Percentiles rank a stretch among this genome's conserved stretches.
phyloP scores from a whole-genome alignment of 1,140 invertebrate genomes.

The Zaprionus tsacasi region DNA sequence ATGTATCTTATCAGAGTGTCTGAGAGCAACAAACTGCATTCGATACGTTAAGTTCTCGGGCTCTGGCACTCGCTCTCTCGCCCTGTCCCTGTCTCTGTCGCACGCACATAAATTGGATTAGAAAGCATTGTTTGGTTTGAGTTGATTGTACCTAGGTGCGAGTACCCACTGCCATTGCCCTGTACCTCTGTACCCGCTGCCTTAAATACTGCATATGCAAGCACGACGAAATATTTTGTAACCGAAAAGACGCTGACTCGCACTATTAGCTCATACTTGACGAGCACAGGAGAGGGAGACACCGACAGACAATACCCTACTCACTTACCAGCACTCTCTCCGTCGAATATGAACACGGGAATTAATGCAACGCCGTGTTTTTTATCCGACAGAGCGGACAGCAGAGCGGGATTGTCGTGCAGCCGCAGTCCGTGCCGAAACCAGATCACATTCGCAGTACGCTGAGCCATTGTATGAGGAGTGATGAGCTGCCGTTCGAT shows the following conservation, averaged over 20 bases:
- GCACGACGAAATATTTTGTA: conserved; percentile 48
- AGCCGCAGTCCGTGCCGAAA: conserved; percentile 90
- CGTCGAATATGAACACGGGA: conserved; percentile 90
- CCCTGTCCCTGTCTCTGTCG: conserved; percentile 5
- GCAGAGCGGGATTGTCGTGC: conserved; percentile 90
- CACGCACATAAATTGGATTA: conserved; percentile 53
- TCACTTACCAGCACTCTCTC: conserved; percentile 87
- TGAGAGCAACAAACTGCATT: conserved; percentile 37
- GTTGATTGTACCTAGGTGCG: conserved; percentile 18
- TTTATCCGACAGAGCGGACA: conserved; percentile 86
- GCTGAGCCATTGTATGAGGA: conserved; percentile 35
- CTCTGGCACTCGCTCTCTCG: background rate
- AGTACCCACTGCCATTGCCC: conserved; percentile 15
- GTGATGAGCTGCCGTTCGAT: background rate
- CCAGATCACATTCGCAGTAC: conserved; percentile 85
- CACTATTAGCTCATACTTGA: conserved; percentile 56
- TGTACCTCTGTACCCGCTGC: background rate
- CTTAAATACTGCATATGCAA: background rate
- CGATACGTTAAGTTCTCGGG: background rate
- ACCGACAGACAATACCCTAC: background rate
- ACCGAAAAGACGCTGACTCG: conserved; percentile 43
- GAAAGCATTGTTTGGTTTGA: conserved; percentile 55
- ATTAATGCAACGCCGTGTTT: conserved; percentile 85
- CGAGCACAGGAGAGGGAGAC: background rate
- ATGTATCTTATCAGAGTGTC: conserved; percentile 28